Evolutionary conservation across 92 coral and sea anemone species (phyloP), one percentile per base, ranked within the genome.

Genomic region (Metridium senile): DNA sequence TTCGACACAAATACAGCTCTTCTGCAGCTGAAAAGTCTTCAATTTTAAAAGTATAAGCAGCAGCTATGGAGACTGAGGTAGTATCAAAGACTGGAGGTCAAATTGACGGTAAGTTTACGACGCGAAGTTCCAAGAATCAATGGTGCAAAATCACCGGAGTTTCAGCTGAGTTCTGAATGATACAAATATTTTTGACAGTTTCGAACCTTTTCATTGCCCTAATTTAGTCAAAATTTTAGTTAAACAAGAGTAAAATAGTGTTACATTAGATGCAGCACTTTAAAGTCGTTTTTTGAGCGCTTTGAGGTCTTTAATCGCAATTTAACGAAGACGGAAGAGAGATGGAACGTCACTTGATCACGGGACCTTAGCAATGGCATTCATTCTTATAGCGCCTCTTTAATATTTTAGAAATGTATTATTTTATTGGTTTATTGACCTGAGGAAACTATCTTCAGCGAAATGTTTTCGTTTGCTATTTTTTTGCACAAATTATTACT

Each of bases 51-150:
- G 26, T 43, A 54, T 30, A 21, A 58, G 11, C 61, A 45, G 53
- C 49, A 33, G 67, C 53, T 33, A 91, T 91, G 97, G 88, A 86
- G 69, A 76, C 66, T 19, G 82, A 82, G 75, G 88, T 80, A n/a
- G 81, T 86, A 63, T 70, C 59, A 56, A 91, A 86, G 71, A 91
- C 97, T 1, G 97, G 97, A 26, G 97, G 97, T 26, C 97, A 91
- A 82, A 84, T 89, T 20, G 97, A 91, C 58, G 93, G 97, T 91
- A 82, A 43, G 91, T 69, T 75, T 0, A 46, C 10, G 23, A 1
- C 10, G 26, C 26, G 0, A 9, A 32, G 10, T 72, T 54, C 49
- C 66, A 29, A 30, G 31, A 46, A 67, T 31, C 9, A 30, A 26
- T 1, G 39, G 59, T 71, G 19, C 69, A 63, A 63, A 63, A 63